These are phyloP conservation scores for Araneus ventricosus DNA, from an alignment of 1,140 invertebrate species.

Conservation along the genomic window DNA sequence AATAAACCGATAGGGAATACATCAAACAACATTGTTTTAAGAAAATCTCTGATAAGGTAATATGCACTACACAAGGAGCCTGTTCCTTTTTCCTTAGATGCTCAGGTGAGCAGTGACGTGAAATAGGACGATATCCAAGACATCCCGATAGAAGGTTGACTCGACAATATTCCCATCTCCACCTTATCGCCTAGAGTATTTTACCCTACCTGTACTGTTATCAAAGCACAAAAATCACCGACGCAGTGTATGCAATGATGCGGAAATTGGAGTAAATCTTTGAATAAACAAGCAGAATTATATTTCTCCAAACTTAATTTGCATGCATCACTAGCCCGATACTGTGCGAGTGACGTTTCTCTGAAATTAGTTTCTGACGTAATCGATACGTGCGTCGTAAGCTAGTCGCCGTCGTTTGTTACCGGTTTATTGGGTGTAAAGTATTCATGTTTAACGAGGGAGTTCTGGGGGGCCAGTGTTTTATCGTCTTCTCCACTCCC, in stretches of 20 bases:
- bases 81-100: too few relatives aligned
- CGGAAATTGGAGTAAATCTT: not conserved
- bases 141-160: not conserved
- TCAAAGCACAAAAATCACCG: slow-evolving; percentile 5
- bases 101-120: too few relatives aligned
- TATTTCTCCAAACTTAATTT: slow-evolving; percentile 37
- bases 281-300: slow-evolving; percentile 29
- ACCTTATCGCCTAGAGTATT: not conserved
- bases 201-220: not conserved
- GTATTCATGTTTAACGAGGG: slow-evolving; percentile 48
- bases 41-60: too few relatives aligned
- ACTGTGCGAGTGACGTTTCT: not conserved
- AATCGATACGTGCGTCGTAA: not conserved
- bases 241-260: not conserved
- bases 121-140: too few relatives aligned
- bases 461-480: slow-evolving; percentile 4
- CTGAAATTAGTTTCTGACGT: slow-evolving; percentile 27
- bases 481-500: not conserved
- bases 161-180: not conserved
- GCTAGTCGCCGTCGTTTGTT: slow-evolving; percentile 25
- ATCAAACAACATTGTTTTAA: too few relatives aligned
- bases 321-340: not conserved
- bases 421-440: slow-evolving; percentile 45
- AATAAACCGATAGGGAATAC: too few relatives aligned
- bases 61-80: too few relatives aligned